These are phyloP conservation scores for Squalus acanthias DNA, from an alignment of 2,797 vertebrate species.

Conservation along the genomic window DNA sequence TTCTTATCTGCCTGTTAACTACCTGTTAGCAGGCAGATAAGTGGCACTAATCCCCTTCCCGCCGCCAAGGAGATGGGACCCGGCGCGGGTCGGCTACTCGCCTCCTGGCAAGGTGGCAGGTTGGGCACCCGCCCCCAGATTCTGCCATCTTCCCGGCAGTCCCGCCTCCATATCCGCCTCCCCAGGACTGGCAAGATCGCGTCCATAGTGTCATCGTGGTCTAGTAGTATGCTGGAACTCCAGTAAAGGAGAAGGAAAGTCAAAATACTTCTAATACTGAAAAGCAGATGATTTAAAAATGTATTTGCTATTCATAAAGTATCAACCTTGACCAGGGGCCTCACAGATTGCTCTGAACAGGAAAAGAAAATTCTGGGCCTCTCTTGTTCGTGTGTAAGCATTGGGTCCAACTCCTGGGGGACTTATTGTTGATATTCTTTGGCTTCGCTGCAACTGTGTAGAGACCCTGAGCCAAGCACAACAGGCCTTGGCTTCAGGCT, in stretches of 20 bases:
- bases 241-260: neutral
- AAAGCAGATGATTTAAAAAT: neutral
- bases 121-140: too few species aligned
- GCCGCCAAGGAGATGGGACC: too few species aligned
- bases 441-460: neutral
- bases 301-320: neutral
- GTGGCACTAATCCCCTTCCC: too few species aligned
- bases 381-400: too few species aligned
- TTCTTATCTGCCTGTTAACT: too few species aligned
- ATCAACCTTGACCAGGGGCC: neutral
- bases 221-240: neutral
- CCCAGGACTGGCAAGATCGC: too few species aligned
- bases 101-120: too few species aligned
- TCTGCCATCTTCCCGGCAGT: too few species aligned
- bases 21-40: too few species aligned
- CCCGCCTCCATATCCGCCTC: too few species aligned
- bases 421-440: neutral
- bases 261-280: neutral
- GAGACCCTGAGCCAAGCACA: neutral
- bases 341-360: neutral
- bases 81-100: too few species aligned
- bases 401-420: neutral
- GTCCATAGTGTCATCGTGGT: too few species aligned
- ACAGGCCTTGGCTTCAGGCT: neutral
- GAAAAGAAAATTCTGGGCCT: neutral